These are phyloP conservation scores for Allacma fusca DNA, from an alignment of 2,888 invertebrate genomes.

Conservation along the genomic window DNA sequence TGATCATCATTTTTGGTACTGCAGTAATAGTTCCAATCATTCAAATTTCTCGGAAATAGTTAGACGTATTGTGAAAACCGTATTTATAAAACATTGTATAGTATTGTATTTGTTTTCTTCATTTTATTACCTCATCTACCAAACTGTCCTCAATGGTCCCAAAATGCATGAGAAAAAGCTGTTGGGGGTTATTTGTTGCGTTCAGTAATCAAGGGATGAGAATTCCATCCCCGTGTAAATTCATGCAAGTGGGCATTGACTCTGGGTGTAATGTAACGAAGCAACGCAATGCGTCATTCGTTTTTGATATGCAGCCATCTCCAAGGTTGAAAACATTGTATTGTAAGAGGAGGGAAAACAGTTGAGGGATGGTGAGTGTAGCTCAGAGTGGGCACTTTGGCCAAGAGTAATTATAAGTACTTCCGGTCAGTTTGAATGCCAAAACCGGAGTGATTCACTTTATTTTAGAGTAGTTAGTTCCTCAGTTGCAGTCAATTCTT, in stretches of 20 bases:
- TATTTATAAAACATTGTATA: background rate
- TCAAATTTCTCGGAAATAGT: background rate
- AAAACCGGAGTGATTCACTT: too few species aligned
- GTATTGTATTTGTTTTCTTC: background rate
- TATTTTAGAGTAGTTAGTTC: too few species aligned
- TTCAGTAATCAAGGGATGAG: conserved; percentile 22
- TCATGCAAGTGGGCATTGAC: background rate
- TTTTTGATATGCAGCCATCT: background rate
- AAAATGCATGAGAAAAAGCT: conserved; percentile 17
- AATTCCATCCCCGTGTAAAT: conserved; percentile 17
- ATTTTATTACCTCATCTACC: background rate
- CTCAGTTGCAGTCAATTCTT: too few species aligned
- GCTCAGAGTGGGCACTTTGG: too few species aligned
- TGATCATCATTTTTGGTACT: background rate
- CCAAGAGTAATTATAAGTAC: too few species aligned
- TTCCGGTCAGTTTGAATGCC: too few species aligned
- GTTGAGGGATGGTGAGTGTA: too few species aligned
- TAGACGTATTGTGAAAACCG: background rate
- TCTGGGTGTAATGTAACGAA: conserved; percentile 21
- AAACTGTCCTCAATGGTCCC: background rate
- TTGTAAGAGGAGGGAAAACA: too few species aligned
- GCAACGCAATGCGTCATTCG: background rate
- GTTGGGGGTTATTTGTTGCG: background rate
- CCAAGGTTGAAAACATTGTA: background rate
- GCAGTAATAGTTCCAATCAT: too few species aligned